Evolutionary conservation across 2,888 invertebrate species (phyloP).

Genomic region (Sphinx pinastri): DNA sequence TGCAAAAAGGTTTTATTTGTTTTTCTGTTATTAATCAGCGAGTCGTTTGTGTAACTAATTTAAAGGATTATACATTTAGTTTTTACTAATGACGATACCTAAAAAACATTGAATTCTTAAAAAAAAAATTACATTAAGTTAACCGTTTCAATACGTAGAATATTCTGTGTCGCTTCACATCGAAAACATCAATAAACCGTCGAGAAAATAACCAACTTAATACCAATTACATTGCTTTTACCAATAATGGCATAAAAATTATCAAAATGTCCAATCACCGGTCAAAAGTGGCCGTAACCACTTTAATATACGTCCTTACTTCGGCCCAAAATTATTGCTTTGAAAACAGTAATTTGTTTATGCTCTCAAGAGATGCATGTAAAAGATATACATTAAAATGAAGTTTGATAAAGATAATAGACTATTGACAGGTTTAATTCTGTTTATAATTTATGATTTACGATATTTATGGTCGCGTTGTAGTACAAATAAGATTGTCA

Average conservation of each 20-base stretch:
- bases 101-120: too few species aligned
- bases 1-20: slow-evolving; percentile 29
- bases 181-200: neutral
- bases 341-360: slow-evolving; percentile 73
- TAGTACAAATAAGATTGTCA: slow-evolving; percentile 20
- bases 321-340: slow-evolving; percentile 66
- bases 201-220: slow-evolving; percentile 41
- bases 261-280: slow-evolving; percentile 76
- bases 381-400: slow-evolving; percentile 46
- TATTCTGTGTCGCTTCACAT: neutral
- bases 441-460: slow-evolving; percentile 25
- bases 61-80: neutral
- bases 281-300: slow-evolving; percentile 72
- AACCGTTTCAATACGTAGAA: too few species aligned
- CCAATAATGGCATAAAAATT: slow-evolving; percentile 72
- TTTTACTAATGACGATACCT: neutral
- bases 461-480: slow-evolving; percentile 24
- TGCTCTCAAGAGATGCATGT: slow-evolving; percentile 45
- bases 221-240: slow-evolving; percentile 66
- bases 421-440: slow-evolving; percentile 26
- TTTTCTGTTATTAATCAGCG: slow-evolving; percentile 2
- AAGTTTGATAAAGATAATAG: slow-evolving; percentile 43
- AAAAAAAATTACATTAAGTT: too few species aligned
- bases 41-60: neutral
- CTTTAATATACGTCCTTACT: slow-evolving; percentile 67